Base-by-base conservation (phyloP, 1,140 invertebrate species). In the Cepaea nemoralis region DNA sequence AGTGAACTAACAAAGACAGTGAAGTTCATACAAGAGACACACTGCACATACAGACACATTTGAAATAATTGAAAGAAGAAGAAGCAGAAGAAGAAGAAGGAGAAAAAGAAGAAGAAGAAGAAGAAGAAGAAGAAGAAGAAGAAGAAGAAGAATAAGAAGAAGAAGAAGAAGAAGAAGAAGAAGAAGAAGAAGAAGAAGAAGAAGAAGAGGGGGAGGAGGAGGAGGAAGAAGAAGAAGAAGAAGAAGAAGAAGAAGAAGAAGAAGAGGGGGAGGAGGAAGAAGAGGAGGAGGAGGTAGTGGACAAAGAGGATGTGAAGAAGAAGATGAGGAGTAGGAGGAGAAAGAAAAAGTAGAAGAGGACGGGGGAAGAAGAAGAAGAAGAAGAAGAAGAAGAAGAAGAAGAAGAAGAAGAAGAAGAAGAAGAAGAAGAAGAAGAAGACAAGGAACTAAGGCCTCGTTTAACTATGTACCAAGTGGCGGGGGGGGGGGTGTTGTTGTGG, bases 381-480 rank as follows among this genome's bases (percentile, higher is more conserved):
- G n/a, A 37, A 37, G 66, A 63, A 63, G 73, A 59, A 37, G 40
- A 35, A 75, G 66, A 80, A 45, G 48, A 37, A 71, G 78, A 80
- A 45, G 55, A 66, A 81, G 59, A 63, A 24, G 75, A 71, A 75
- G 39, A 8, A 33, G 75, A 69, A 66, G 63, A n/a, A 63, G 71
- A 12, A 48, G n/a, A 45, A 69, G 59, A 39, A 45, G 45, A 35
- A 40, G 73, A 67, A 42, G 73, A 67, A 67, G 50, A 45, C 22
- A 42, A 40, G 63, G 33, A n/a, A n/a, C n/a, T n/a, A 69, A 69
- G 33, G 16, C 16, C 16, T 16, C n/a, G n/a, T n/a, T n/a, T n/a
- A n/a, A n/a, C n/a, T n/a, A n/a, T n/a, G n/a, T n/a, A n/a, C n/a
- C n/a, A n/a, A 55, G 16, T n/a, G 66, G 33, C 19, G 14, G 12